Conservation (phyloP, 2,797 vertebrate species). For the Pagetopsis macropterus region DNA sequence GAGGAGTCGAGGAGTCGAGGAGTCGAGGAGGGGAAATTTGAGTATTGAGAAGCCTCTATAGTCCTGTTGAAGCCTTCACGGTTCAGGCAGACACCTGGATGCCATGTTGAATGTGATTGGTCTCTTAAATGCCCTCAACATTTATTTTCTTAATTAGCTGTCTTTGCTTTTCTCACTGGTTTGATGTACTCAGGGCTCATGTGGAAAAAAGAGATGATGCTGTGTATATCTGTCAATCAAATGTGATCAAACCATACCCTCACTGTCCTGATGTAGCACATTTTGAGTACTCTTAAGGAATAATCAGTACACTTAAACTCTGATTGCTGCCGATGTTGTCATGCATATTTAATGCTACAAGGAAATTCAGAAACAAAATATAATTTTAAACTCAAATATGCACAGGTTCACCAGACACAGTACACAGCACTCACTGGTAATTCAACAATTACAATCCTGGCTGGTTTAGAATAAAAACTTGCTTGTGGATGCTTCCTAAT, state of each 20-base stretch:
- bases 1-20: no score
- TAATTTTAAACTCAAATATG: slow-evolving; percentile 3
- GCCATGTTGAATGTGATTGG: neutral
- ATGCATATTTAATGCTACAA: slow-evolving; percentile 8
- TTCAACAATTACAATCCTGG: slow-evolving; percentile 18
- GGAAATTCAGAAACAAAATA: neutral
- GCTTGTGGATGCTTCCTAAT: slow-evolving; percentile 11
- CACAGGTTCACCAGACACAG: slow-evolving; percentile 8
- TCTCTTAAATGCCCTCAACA: neutral
- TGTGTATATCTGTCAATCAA: neutral
- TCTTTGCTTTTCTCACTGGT: neutral
- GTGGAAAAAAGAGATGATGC: neutral
- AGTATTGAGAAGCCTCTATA: no score
- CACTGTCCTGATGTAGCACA: neutral
- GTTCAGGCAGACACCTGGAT: slow-evolving; percentile 1
- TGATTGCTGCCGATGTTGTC: neutral
- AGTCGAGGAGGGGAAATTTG: no score
- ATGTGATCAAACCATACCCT: slow-evolving; percentile 3
- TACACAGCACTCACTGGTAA: slow-evolving; percentile 5
- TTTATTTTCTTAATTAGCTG: neutral
- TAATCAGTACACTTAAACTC: neutral
- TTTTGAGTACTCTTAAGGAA: neutral
- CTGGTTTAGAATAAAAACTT: slow-evolving; percentile 17
- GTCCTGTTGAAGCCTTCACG: slow-evolving; percentile 4
- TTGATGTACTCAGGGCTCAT: neutral